Evolutionary conservation across 2,113 vertebrate genomes (phyloP).

Genomic region (Azemiops feae): DNA sequence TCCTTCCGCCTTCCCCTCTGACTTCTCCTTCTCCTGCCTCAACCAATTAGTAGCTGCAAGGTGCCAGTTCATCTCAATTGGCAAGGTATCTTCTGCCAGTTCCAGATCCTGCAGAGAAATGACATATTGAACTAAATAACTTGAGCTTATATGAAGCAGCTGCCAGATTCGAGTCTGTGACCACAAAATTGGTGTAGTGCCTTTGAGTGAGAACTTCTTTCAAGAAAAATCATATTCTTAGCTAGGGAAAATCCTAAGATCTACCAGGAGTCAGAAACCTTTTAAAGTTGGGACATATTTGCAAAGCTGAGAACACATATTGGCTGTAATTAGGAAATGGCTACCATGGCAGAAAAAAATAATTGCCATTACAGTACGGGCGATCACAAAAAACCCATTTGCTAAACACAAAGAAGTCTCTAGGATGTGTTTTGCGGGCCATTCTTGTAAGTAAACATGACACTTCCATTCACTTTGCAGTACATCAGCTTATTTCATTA

Average conservation of each 20-base stretch:
- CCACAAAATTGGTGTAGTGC: not conserved
- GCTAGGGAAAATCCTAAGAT: not conserved
- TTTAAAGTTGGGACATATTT: not conserved
- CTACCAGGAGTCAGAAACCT: not conserved
- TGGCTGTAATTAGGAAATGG: not conserved
- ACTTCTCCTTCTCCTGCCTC: not conserved
- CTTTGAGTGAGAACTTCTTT: not conserved
- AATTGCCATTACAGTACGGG: not conserved
- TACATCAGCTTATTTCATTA: not conserved
- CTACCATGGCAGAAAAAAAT: not conserved
- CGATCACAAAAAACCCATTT: not conserved
- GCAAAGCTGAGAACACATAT: not conserved
- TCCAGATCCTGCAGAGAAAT: not conserved
- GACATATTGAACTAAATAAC: not conserved
- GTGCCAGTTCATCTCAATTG: not conserved
- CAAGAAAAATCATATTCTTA: not conserved
- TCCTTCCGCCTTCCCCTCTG: not conserved
- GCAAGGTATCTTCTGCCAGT: not conserved
- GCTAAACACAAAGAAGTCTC: not conserved
- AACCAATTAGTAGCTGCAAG: not conserved
- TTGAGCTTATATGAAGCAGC: not conserved
- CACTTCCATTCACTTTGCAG: not conserved
- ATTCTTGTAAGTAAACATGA: not conserved
- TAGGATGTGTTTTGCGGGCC: not conserved
- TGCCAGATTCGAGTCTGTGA: not conserved